phyloP scores from a whole-genome alignment of 2,888 invertebrate species.

The Bimastos eiseni region DNA sequence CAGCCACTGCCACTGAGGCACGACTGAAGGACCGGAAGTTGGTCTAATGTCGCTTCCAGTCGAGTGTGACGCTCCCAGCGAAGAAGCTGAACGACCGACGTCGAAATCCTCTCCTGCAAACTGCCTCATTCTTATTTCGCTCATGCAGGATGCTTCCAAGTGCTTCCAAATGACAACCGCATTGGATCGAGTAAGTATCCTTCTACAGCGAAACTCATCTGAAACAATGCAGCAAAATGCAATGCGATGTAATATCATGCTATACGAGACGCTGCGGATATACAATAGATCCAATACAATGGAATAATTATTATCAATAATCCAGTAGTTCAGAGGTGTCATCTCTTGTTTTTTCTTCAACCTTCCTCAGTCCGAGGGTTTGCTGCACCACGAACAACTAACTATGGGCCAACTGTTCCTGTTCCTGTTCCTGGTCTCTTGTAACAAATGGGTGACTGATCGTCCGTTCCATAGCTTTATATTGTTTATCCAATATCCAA shows the following conservation, averaged over 20 bases:
- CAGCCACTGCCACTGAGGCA: background rate
- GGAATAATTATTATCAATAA: too few relatives aligned
- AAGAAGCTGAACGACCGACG: background rate
- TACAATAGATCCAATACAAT: background rate
- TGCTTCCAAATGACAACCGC: background rate
- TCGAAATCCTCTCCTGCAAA: background rate
- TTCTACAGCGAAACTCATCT: background rate
- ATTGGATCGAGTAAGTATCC: background rate
- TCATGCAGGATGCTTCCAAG: background rate
- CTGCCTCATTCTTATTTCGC: conserved; percentile 22
- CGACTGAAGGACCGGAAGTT: conserved; percentile 15
- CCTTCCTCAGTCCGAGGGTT: too few relatives aligned
- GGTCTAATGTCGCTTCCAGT: conserved; percentile 16
- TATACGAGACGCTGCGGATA: background rate
- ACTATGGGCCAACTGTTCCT: too few relatives aligned
- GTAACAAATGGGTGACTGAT: too few relatives aligned
- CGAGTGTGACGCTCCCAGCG: background rate
- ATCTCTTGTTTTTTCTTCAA: too few relatives aligned
- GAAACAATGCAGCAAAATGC: too few relatives aligned
- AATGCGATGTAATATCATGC: too few relatives aligned
- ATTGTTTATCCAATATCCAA: too few relatives aligned
- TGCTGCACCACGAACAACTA: too few relatives aligned
- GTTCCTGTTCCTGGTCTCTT: too few relatives aligned
- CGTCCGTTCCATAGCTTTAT: too few relatives aligned
- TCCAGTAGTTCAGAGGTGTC: too few relatives aligned